Evolutionary conservation across 2,113 vertebrate genomes (phyloP).

Genomic region (Antechinus flavipes): DNA sequence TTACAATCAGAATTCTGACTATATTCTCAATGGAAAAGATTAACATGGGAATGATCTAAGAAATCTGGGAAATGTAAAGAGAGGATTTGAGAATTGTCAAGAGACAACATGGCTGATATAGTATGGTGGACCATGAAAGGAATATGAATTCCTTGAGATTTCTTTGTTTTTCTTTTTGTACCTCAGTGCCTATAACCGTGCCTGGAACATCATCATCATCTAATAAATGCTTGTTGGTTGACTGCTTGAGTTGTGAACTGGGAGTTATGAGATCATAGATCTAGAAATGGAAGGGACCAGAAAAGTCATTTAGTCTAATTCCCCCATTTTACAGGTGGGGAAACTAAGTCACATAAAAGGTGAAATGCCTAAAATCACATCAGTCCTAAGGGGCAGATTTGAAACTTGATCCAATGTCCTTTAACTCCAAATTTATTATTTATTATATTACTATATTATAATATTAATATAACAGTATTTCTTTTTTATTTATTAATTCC

Average conservation of each 20-base stretch:
- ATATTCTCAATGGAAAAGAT: neutral
- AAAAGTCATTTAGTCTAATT: neutral
- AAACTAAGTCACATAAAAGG: neutral
- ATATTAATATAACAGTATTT: too few relatives aligned
- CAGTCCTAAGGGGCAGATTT: neutral
- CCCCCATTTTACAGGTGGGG: neutral
- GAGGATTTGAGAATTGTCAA: neutral
- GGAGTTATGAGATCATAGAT: neutral
- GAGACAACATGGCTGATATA: neutral
- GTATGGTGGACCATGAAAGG: neutral
- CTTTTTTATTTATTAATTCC: neutral
- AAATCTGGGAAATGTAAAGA: neutral
- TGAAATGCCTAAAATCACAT: neutral
- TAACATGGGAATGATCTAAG: neutral
- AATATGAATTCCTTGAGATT: neutral
- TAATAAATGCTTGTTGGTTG: neutral
- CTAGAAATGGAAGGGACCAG: neutral
- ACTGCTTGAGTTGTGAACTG: neutral
- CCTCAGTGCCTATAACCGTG: neutral
- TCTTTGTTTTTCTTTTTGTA: neutral
- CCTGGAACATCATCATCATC: neutral
- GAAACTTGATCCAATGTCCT: neutral
- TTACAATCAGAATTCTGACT: neutral
- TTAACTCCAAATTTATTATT: neutral
- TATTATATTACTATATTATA: too few relatives aligned